Evolutionary conservation across 2,113 vertebrate species (phyloP), one percentile per base, ranked within the genome.

Genomic region (Labeo rohita): DNA sequence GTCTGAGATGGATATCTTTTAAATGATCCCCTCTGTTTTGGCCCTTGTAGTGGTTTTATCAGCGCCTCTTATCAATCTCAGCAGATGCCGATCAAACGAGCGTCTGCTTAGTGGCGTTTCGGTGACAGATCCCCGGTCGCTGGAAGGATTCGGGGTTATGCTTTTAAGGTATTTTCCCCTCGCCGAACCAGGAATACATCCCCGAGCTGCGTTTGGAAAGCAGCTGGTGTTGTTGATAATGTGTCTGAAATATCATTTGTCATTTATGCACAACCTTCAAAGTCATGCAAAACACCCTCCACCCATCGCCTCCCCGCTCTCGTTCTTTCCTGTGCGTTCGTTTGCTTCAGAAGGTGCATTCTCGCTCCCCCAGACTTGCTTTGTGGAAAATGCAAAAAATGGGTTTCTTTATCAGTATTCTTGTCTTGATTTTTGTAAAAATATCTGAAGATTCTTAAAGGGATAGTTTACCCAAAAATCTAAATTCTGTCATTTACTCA

Each of bases 221-320:
- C 80, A 70, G 45, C 47, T 82, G 80, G 80, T 50, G 80, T 82
- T 82, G 80, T 82, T 82, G 80, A 82, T 82, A 82, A 34, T 70
- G 63, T 82, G 47, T 82, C 45, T 39, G 80, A 70, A 82, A 70
- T 52, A 70, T 82, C 28, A 50, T 52, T 68, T 82, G 80, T 82
- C 80, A 82, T 52, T 82, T 70, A 82, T 82, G 63, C 80, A 70
- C 63, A 82, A 70, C 80, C 80, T 70, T 82, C 80, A 82, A 82
- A 82, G 80, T 70, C 47, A 82, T 70, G 80, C 80, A 70, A 82
- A 82, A 70, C 47, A 70, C 65, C 80, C 23, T 82, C 16, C 47
- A 18, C 43, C 43, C 79, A 11, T 81, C 16, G 43, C 43, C n/a
- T 45, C 73, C 47, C n/a, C 13, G 1, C 50, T 79, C 52, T 61